A percentile compares a stretch with the other conserved stretches of the same genome.
These are phyloP conservation scores for Mesochorus sp. DNA, from an alignment of 2,888 invertebrate genomes.

Conservation along the genomic window DNA sequence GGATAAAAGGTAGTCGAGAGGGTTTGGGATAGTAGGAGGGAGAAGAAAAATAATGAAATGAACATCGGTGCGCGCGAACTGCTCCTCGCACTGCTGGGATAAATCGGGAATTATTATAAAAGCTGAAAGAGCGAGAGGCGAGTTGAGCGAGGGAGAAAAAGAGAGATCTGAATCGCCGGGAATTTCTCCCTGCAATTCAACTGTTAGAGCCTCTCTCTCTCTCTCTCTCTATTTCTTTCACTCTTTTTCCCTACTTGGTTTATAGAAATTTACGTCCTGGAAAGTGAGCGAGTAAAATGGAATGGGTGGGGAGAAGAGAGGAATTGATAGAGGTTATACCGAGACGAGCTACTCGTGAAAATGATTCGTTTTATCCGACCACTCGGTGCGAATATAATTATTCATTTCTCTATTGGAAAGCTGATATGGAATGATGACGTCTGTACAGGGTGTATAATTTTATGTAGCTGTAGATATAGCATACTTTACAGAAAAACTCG, in stretches of 20 bases:
- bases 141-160: slow-evolving; percentile 40
- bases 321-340: slow-evolving; percentile 21
- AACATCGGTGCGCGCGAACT: slow-evolving; percentile 74
- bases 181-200: slow-evolving; percentile 42
- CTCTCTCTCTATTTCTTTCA: slow-evolving; percentile 7
- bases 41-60: slow-evolving; percentile 81
- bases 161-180: slow-evolving; percentile 34
- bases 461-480: not conserved
- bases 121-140: slow-evolving; percentile 57
- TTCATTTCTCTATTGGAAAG: slow-evolving; percentile 52
- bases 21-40: slow-evolving; percentile 49
- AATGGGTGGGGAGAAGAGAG: not conserved
- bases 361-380: slow-evolving; percentile 56
- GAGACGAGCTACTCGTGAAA: slow-evolving; percentile 39
- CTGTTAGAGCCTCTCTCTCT: slow-evolving; percentile 63
- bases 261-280: slow-evolving; percentile 53
- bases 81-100: slow-evolving; percentile 47
- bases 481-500: not conserved
- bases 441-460: slow-evolving; percentile 3
- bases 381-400: slow-evolving; percentile 57
- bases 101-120: slow-evolving; percentile 81
- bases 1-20: slow-evolving; percentile 42
- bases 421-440: slow-evolving; percentile 51
- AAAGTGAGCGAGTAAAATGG: slow-evolving; percentile 3
- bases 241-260: slow-evolving; percentile 43